Percentiles rank a stretch among this genome's conserved stretches.
phyloP scores from a whole-genome alignment of 2,888 invertebrate genomes.

The Desoria tigrina region DNA sequence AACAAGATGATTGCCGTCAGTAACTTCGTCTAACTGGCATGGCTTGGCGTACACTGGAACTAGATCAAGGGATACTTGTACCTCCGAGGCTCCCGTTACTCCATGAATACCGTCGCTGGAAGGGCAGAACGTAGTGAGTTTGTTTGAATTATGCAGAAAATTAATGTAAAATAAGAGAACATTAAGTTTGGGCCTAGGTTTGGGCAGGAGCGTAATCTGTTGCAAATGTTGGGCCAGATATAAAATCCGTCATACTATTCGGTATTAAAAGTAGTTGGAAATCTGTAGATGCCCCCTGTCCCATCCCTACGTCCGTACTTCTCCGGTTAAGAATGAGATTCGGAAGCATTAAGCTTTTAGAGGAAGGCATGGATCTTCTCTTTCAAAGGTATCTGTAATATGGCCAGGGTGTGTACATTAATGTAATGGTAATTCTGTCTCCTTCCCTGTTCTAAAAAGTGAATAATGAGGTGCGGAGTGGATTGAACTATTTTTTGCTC shows the following conservation, averaged over 20 bases:
- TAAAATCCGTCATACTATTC: too few relatives aligned
- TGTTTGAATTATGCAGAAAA: conserved; percentile 11
- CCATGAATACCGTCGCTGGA: too few relatives aligned
- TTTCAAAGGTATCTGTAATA: background rate
- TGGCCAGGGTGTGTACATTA: conserved; percentile 14
- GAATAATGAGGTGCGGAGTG: conserved; percentile 26
- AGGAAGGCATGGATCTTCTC: conserved; percentile 18
- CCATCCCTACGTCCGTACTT: too few relatives aligned
- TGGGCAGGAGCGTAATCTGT: background rate
- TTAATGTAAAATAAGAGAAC: conserved; percentile 9
- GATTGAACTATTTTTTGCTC: conserved; percentile 17
- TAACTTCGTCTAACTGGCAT: too few relatives aligned
- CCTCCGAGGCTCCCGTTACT: too few relatives aligned
- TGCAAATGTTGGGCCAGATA: too few relatives aligned
- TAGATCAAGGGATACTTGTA: too few relatives aligned
- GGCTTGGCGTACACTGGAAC: too few relatives aligned
- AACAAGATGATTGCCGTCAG: conserved; percentile 1
- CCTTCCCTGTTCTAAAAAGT: conserved; percentile 7
- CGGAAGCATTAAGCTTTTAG: conserved; percentile 18
- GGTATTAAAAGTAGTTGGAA: too few relatives aligned
- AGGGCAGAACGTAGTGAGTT: background rate
- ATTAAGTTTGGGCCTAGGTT: conserved; percentile 3
- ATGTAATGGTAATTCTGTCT: conserved; percentile 18
- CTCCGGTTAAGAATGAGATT: conserved; percentile 11
- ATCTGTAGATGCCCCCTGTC: too few relatives aligned